These are phyloP conservation scores for Lacanobia oleracea DNA, from an alignment of 2,888 invertebrate species.

Conservation along the genomic window DNA sequence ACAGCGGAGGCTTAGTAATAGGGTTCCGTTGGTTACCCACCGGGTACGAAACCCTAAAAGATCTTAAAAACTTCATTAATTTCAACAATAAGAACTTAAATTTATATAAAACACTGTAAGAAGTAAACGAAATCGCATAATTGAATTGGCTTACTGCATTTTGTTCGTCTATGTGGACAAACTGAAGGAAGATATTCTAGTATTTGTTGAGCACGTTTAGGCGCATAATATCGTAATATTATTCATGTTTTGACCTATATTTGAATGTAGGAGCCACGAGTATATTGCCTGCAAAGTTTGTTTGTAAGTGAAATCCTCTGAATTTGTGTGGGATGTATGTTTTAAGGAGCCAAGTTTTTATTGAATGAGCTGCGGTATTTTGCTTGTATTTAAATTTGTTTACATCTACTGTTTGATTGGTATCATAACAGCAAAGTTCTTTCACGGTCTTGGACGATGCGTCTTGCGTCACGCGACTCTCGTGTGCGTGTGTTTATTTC, in stretches of 20 bases:
- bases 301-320: slow-evolving; percentile 3
- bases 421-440: not conserved
- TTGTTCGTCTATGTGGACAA: not conserved
- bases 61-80: too few relatives aligned
- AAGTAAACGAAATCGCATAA: too few relatives aligned
- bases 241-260: slow-evolving; percentile 38
- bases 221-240: slow-evolving; percentile 9
- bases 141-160: not conserved
- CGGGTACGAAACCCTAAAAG: too few relatives aligned
- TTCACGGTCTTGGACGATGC: not conserved
- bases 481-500: too few relatives aligned
- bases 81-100: too few relatives aligned
- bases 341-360: slow-evolving; percentile 2
- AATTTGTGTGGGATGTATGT: slow-evolving; percentile 4
- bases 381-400: not conserved
- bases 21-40: too few relatives aligned
- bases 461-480: too few relatives aligned
- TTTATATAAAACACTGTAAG: too few relatives aligned
- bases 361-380: not conserved
- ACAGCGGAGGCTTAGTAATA: too few relatives aligned
- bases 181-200: slow-evolving; percentile 7
- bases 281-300: not conserved
- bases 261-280: not conserved
- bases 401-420: not conserved
- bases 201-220: slow-evolving; percentile 36